Evolutionary conservation across 2,888 invertebrate genomes (phyloP).

Genomic region (Pelosia muscerda): DNA sequence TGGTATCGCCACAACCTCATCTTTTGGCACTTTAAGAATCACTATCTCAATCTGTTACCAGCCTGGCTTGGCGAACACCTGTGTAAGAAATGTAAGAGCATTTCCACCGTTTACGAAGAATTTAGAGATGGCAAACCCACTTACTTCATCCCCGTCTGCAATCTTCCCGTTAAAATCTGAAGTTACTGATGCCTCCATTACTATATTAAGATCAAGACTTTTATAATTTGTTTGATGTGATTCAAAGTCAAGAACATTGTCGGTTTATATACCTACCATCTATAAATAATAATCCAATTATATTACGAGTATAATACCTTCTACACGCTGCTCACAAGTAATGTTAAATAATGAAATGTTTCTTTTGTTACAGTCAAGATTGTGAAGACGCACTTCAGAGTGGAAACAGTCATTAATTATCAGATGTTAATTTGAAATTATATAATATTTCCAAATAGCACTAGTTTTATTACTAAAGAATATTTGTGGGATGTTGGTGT

Average conservation of each 20-base stretch:
- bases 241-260: neutral
- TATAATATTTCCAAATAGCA: neutral
- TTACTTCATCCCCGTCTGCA: neutral
- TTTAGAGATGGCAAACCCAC: neutral
- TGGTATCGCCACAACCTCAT: too few species aligned
- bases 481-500: neutral
- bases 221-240: neutral
- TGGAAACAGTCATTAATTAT: neutral
- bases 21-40: neutral
- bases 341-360: neutral
- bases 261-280: neutral
- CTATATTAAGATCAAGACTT: neutral
- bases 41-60: neutral
- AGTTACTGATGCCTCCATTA: too few species aligned
- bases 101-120: neutral
- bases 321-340: neutral
- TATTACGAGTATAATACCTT: neutral
- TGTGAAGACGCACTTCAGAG: constrained; percentile 51
- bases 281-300: neutral
- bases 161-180: too few species aligned
- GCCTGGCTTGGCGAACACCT: neutral
- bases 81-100: neutral
- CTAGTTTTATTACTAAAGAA: neutral
- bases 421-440: constrained; percentile 6
- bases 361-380: constrained; percentile 72